Evolutionary conservation across 2,888 invertebrate genomes (phyloP).

Genomic region (Eremobia ochroleuca): DNA sequence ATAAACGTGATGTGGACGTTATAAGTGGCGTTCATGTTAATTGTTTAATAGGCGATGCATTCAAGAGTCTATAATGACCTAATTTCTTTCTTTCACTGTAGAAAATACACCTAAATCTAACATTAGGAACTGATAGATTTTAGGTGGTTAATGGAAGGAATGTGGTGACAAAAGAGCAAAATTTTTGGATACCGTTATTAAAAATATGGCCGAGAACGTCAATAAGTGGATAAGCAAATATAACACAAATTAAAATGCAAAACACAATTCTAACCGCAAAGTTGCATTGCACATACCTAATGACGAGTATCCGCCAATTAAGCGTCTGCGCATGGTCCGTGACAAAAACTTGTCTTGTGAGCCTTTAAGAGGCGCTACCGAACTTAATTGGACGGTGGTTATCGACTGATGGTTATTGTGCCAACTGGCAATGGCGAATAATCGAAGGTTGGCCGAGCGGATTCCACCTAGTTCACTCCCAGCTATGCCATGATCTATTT

Average conservation of each 20-base stretch:
- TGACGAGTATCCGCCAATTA: constrained; percentile 89
- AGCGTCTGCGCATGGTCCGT: constrained; percentile 74
- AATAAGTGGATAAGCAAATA: constrained; percentile 65
- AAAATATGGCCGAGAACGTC: constrained; percentile 1
- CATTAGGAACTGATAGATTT: neutral
- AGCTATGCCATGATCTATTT: constrained; percentile 76
- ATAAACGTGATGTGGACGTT: constrained; percentile 59
- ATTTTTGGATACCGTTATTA: neutral
- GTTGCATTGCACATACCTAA: constrained; percentile 81
- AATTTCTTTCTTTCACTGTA: neutral
- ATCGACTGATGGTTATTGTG: constrained; percentile 83
- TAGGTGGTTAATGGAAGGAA: neutral
- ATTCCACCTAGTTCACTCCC: constrained; percentile 65
- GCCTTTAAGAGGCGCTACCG: constrained; percentile 87
- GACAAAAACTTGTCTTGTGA: constrained; percentile 87
- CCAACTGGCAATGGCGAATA: constrained; percentile 76
- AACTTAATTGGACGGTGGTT: constrained; percentile 88
- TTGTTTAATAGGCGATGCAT: constrained; percentile 30
- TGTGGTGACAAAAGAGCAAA: fast-evolving
- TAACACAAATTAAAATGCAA: constrained; percentile 68
- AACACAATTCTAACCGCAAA: constrained; percentile 76
- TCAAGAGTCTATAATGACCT: neutral
- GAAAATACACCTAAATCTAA: neutral
- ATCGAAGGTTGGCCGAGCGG: constrained; percentile 79
- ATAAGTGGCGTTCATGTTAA: constrained; percentile 52